A percentile compares a stretch with the other conserved stretches of the same genome.
phyloP scores from a whole-genome alignment of 2,797 vertebrate species.

The Odontamblyopus rebecca region DNA sequence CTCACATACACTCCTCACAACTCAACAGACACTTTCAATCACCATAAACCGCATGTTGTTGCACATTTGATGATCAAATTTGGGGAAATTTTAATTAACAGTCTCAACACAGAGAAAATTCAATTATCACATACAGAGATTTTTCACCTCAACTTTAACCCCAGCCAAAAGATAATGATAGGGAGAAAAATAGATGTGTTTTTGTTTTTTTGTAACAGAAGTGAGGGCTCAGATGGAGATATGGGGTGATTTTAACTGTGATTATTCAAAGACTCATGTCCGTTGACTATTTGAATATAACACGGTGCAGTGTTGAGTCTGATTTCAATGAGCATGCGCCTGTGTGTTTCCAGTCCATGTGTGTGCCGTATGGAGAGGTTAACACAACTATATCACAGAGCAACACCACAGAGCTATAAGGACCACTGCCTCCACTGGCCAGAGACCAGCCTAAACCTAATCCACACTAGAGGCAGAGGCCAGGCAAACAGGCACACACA shows the following conservation, averaged over 20 bases:
- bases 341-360: constrained; percentile 26
- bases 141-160: constrained; percentile 18
- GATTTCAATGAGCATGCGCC: constrained; percentile 32
- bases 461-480: constrained; percentile 71
- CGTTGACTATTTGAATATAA: constrained; percentile 45
- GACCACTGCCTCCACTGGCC: constrained; percentile 65
- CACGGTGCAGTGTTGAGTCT: constrained; percentile 40
- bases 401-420: constrained; percentile 67
- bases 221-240: constrained; percentile 19
- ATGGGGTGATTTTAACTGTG: constrained; percentile 38
- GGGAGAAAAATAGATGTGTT: not conserved
- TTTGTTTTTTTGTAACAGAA: not conserved
- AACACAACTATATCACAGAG: constrained; percentile 58
- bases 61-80: constrained; percentile 28
- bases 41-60: constrained; percentile 24
- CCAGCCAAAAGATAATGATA: constrained; percentile 19
- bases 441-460: constrained; percentile 71
- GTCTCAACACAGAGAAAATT: constrained; percentile 20
- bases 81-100: constrained; percentile 28
- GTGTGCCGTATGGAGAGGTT: constrained; percentile 30
- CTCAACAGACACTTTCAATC: constrained; percentile 26
- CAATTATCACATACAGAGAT: constrained; percentile 29
- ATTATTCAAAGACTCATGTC: constrained; percentile 25
- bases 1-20: constrained; percentile 21
- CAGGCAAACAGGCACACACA: constrained; percentile 28